Percentiles rank a stretch among this genome's conserved stretches.
Evolutionary conservation across 2,888 invertebrate genomes (phyloP).

Genomic region (Drosophila borealis): DNA sequence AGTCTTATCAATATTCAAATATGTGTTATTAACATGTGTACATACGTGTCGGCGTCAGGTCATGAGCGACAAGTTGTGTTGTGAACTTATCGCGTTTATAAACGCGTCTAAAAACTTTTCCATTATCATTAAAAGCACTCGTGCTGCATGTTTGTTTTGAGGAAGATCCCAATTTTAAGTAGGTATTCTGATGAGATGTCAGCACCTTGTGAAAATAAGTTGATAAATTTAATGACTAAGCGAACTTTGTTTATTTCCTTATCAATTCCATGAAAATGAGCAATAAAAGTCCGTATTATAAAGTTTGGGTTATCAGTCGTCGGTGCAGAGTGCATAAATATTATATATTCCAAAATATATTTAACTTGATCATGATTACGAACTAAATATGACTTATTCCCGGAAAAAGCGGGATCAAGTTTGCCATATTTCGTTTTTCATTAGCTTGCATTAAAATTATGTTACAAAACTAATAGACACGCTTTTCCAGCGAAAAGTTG

Average conservation of each 20-base stretch:
- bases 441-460: not conserved
- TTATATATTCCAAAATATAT: not conserved
- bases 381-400: not conserved
- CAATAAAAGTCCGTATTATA: slow-evolving; percentile 11
- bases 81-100: slow-evolving; percentile 21
- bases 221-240: slow-evolving; percentile 19
- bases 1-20: slow-evolving; percentile 8
- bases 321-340: not conserved
- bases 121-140: slow-evolving; percentile 3
- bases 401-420: too few species aligned
- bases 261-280: slow-evolving; percentile 36
- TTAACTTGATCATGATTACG: not conserved
- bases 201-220: slow-evolving; percentile 20
- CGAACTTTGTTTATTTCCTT: slow-evolving; percentile 14
- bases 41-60: slow-evolving; percentile 4
- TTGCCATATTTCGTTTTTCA: too few species aligned
- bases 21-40: not conserved
- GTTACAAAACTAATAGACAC: not conserved
- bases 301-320: slow-evolving; percentile 2
- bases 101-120: slow-evolving; percentile 8
- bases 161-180: slow-evolving; percentile 26
- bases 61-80: not conserved
- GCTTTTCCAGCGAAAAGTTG: not conserved
- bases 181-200: slow-evolving; percentile 16
- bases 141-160: slow-evolving; percentile 7